A percentile compares a stretch with the other conserved stretches of the same genome.
Conservation (phyloP, 2,113 vertebrate species). For the Cinclus mexicanus region DNA sequence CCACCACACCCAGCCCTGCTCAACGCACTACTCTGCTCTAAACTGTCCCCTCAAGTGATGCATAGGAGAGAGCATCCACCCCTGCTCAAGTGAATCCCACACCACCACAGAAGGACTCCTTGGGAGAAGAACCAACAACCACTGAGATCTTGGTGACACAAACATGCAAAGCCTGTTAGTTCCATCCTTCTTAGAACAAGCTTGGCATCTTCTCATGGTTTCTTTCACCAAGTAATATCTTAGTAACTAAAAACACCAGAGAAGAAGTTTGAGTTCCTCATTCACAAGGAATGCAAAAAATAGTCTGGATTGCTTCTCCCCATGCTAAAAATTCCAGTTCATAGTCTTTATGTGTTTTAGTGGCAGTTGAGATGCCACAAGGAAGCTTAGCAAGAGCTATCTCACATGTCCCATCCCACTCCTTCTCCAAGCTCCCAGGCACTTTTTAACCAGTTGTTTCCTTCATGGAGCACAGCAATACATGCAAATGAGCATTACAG, state of each 20-base stretch:
- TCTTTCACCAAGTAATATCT: background rate
- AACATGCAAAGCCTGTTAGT: background rate
- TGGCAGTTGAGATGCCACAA: background rate
- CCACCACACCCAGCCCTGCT: background rate
- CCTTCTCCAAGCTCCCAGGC: background rate
- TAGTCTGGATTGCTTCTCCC: background rate
- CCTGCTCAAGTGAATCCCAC: background rate
- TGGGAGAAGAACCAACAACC: background rate
- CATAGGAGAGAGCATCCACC: background rate
- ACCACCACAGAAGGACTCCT: accelerated
- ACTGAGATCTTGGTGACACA: background rate
- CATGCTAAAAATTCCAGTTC: background rate
- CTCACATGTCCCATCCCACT: background rate
- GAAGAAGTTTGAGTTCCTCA: background rate
- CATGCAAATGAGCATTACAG: background rate
- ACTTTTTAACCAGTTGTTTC: background rate
- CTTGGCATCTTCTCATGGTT: background rate
- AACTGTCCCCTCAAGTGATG: background rate
- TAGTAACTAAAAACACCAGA: background rate
- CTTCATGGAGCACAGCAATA: background rate
- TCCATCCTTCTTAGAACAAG: background rate
- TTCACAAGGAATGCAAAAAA: background rate
- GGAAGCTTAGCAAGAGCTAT: background rate
- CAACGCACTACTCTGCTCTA: background rate
- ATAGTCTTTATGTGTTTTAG: background rate